A percentile compares a stretch with the other conserved stretches of the same genome.
These are phyloP conservation scores for Chaetophractus vellerosus DNA, from an alignment of 2,797 vertebrate genomes.

Conservation along the genomic window DNA sequence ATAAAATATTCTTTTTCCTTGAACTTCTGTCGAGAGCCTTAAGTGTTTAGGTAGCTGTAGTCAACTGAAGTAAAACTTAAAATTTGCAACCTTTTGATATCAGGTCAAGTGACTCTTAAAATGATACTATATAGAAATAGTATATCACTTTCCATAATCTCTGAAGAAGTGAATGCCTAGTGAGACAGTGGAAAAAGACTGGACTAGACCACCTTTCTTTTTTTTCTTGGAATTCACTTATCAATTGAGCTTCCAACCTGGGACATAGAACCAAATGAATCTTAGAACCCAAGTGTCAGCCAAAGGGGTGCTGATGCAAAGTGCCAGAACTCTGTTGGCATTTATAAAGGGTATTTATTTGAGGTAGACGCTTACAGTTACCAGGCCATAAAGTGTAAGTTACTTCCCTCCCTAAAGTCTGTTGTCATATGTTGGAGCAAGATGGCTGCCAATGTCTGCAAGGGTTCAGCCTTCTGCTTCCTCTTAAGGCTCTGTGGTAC, in stretches of 20 bases:
- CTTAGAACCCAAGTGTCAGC: background rate
- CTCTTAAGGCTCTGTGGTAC: too few species aligned
- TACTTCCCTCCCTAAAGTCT: too few species aligned
- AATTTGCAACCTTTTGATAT: slow-evolving; percentile 58
- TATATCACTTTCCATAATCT: slow-evolving; percentile 6
- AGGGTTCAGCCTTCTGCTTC: too few species aligned
- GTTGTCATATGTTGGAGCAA: too few species aligned
- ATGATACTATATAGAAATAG: slow-evolving; percentile 48
- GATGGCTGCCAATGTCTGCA: too few species aligned
- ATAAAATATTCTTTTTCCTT: slow-evolving; percentile 62
- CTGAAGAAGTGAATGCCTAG: slow-evolving; percentile 11
- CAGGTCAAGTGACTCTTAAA: background rate
- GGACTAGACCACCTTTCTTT: background rate
- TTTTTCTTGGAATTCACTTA: background rate
- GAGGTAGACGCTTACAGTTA: too few species aligned
- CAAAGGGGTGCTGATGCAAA: too few species aligned
- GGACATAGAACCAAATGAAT: slow-evolving; percentile 22
- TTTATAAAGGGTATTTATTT: too few species aligned
- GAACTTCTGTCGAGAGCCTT: slow-evolving; percentile 44
- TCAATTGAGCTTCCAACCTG: slow-evolving; percentile 18
- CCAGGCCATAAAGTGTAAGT: too few species aligned
- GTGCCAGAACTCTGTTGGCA: too few species aligned
- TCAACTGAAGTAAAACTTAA: slow-evolving; percentile 60
- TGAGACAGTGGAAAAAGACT: slow-evolving; percentile 14
- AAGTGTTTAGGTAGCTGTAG: slow-evolving; percentile 1